Conservation (phyloP, 2,113 vertebrate species). For the Ictidomys tridecemlineatus region DNA sequence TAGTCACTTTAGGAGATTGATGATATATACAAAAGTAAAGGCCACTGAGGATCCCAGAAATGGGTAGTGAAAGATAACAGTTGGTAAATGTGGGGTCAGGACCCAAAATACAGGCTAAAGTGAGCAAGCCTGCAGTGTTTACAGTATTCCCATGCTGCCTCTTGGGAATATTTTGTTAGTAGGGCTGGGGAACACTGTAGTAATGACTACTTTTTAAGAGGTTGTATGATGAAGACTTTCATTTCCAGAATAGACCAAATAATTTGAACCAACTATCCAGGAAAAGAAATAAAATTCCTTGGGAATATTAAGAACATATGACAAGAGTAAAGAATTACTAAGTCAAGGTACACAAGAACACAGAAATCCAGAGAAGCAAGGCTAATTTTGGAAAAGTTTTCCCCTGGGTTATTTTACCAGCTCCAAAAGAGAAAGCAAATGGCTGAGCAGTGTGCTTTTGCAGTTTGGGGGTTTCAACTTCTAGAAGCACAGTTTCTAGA, state of each 20-base stretch:
- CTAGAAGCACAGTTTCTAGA: background rate
- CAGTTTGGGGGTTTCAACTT: background rate
- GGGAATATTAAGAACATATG: background rate
- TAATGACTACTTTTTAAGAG: conserved; percentile 12
- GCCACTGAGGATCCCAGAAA: background rate
- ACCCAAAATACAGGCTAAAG: background rate
- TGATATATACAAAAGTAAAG: background rate
- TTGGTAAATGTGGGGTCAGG: background rate
- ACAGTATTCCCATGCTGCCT: background rate
- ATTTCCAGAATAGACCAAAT: background rate
- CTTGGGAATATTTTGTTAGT: background rate
- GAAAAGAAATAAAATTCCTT: background rate
- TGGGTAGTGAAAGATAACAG: background rate
- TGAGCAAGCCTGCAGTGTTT: background rate
- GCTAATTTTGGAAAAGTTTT: background rate
- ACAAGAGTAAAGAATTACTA: background rate
- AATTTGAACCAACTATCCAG: background rate
- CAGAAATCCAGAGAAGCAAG: background rate
- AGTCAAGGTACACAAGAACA: background rate
- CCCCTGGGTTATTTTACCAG: background rate
- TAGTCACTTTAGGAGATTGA: background rate
- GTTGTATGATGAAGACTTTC: background rate
- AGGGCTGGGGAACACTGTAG: background rate
- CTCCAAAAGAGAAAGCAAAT: background rate
- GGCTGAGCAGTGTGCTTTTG: background rate